Evolutionary conservation across 2,888 invertebrate species (phyloP).

Genomic region (Laothoe populi): DNA sequence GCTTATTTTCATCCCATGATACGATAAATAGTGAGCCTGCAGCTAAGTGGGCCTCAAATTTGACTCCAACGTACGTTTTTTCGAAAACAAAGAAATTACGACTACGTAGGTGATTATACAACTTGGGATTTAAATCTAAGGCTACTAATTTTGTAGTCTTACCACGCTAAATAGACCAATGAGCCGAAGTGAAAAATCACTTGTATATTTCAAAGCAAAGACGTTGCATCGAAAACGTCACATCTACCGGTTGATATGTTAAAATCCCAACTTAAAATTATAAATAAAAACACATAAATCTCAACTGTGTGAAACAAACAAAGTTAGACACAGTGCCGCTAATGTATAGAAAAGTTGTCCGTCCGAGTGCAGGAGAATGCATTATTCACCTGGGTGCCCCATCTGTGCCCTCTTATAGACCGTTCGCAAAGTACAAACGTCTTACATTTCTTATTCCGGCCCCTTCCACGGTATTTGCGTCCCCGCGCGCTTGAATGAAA

Average conservation of each 20-base stretch:
- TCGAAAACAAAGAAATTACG: no score
- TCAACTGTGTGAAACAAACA: constrained; percentile 10
- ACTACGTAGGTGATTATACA: no score
- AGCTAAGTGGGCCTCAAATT: no score
- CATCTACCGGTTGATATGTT: background rate
- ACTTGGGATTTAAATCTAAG: no score
- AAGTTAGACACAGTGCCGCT: constrained; percentile 28
- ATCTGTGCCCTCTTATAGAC: constrained; percentile 36
- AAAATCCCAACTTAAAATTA: background rate
- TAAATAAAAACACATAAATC: constrained; percentile 2
- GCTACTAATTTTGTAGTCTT: no score
- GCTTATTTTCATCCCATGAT: no score
- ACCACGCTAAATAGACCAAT: no score
- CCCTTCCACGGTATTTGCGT: constrained; percentile 33
- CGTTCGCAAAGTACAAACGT: constrained; percentile 41
- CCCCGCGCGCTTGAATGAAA: constrained; percentile 15
- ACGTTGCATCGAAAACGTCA: no score
- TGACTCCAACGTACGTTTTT: no score
- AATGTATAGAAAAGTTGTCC: constrained; percentile 37
- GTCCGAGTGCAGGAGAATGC: constrained; percentile 37
- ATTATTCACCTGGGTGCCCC: constrained; percentile 46
- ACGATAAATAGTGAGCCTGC: no score
- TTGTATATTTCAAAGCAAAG: no score
- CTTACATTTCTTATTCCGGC: constrained; percentile 37
- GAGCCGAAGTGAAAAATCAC: no score